Conservation (phyloP, 2,797 vertebrate genomes). For the Echiichthys vipera region DNA sequence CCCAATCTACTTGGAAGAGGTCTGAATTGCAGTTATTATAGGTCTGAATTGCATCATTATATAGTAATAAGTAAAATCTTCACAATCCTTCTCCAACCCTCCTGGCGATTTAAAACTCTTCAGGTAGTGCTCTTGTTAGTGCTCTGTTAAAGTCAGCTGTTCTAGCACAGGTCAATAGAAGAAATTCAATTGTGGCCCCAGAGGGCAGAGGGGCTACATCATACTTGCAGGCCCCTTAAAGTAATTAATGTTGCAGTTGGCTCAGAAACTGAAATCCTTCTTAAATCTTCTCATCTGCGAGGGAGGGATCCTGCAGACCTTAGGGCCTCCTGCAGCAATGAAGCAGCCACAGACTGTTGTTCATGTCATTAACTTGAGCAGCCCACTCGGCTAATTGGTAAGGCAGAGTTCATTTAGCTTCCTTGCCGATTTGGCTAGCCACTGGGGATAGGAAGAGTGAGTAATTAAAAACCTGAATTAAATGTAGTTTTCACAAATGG, state of each 20-base stretch:
- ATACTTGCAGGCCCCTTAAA: slow-evolving; percentile 64
- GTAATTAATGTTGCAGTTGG: slow-evolving; percentile 72
- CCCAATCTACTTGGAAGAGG: slow-evolving; percentile 21
- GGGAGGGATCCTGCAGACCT: slow-evolving; percentile 69
- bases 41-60: slow-evolving; percentile 58
- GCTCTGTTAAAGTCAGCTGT: slow-evolving; percentile 59
- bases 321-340: slow-evolving; percentile 63
- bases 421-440: slow-evolving; percentile 73
- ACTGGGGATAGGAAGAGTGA: slow-evolving; percentile 62
- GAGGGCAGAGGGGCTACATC: slow-evolving; percentile 61
- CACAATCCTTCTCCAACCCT: slow-evolving; percentile 29
- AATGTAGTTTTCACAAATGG: slow-evolving; percentile 67
- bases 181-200: slow-evolving; percentile 70
- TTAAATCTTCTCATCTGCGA: slow-evolving; percentile 72
- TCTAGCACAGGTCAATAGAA: slow-evolving; percentile 65
- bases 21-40: slow-evolving; percentile 54
- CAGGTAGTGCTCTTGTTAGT: slow-evolving; percentile 42
- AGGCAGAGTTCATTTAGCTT: slow-evolving; percentile 77
- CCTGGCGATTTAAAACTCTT: slow-evolving; percentile 50
- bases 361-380: slow-evolving; percentile 75
- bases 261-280: slow-evolving; percentile 63
- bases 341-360: slow-evolving; percentile 63
- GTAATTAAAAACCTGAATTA: slow-evolving; percentile 76
- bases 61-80: slow-evolving; percentile 48
- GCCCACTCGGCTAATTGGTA: slow-evolving; percentile 77